Conservation (phyloP, 2,888 invertebrate species). For the Incurvaria masculella region DNA sequence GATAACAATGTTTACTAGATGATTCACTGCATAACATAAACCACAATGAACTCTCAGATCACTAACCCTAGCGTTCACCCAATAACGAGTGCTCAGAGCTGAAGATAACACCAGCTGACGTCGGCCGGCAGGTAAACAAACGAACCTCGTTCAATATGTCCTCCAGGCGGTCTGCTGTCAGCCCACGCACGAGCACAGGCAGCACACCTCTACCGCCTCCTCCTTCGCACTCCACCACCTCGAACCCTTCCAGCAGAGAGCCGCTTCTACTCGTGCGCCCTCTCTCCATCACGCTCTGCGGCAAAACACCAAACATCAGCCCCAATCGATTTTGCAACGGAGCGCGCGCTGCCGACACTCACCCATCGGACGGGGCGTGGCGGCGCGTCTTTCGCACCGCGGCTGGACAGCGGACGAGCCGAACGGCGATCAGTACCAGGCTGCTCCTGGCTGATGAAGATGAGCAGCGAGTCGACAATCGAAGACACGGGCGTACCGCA, state of each 20-base stretch:
- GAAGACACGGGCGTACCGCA: too few relatives aligned
- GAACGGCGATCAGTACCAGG: too few relatives aligned
- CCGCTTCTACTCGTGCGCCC: constrained; percentile 42
- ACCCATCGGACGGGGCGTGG: neutral
- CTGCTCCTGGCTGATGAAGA: too few relatives aligned
- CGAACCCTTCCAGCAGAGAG: constrained; percentile 26
- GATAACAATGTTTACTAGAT: neutral
- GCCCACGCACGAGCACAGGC: constrained; percentile 39
- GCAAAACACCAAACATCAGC: constrained; percentile 24
- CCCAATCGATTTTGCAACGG: neutral
- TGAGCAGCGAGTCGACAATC: too few relatives aligned
- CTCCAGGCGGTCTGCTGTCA: constrained; percentile 43
- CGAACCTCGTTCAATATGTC: constrained; percentile 51
- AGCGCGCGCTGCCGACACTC: neutral
- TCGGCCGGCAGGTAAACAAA: neutral
- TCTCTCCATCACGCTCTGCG: constrained; percentile 53
- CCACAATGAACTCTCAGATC: neutral
- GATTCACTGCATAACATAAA: neutral
- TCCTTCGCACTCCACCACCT: constrained; percentile 36
- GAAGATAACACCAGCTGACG: too few relatives aligned
- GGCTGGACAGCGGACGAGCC: too few relatives aligned
- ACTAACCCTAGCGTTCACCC: neutral
- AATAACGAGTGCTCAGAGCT: too few relatives aligned
- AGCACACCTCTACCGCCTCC: constrained; percentile 37
- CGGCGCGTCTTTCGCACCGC: neutral